These are phyloP conservation scores for Drosophila elegans DNA, from an alignment of 1,140 invertebrate genomes.

Conservation along the genomic window DNA sequence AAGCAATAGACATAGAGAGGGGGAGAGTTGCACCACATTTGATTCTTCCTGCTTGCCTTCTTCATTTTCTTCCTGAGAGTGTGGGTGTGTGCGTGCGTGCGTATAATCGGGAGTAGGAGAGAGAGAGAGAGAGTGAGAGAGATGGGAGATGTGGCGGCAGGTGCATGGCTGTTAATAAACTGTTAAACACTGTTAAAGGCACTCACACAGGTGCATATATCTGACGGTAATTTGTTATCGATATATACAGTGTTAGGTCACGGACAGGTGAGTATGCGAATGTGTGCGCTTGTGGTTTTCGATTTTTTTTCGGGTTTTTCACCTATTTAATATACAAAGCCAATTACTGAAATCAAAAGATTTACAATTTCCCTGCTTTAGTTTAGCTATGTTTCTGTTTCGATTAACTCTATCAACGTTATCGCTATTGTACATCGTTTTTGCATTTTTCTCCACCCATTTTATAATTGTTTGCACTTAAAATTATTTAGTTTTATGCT, in stretches of 20 bases:
- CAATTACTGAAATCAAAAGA: constrained; percentile 61
- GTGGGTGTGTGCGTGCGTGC: constrained; percentile 34
- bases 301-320: constrained; percentile 8
- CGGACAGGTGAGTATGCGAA: constrained; percentile 23
- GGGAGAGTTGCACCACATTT: constrained; percentile 16
- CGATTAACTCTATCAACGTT: constrained; percentile 50
- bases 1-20: background rate
- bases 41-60: constrained; percentile 7
- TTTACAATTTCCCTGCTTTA: constrained; percentile 45
- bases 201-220: constrained; percentile 47
- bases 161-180: constrained; percentile 50
- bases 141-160: constrained; percentile 26
- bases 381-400: constrained; percentile 35
- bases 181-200: constrained; percentile 33
- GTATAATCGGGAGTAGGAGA: constrained; percentile 14
- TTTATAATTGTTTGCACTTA: constrained; percentile 80
- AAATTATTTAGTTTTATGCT: constrained; percentile 74
- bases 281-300: constrained; percentile 22
- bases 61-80: constrained; percentile 9
- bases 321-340: constrained; percentile 69
- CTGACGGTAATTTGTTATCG: constrained; percentile 31
- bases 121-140: constrained; percentile 5
- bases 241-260: constrained; percentile 50
- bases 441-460: constrained; percentile 75
- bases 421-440: constrained; percentile 48